These are phyloP conservation scores for Pemphredon lugubris DNA, from an alignment of 2,888 invertebrate species.

Conservation along the genomic window DNA sequence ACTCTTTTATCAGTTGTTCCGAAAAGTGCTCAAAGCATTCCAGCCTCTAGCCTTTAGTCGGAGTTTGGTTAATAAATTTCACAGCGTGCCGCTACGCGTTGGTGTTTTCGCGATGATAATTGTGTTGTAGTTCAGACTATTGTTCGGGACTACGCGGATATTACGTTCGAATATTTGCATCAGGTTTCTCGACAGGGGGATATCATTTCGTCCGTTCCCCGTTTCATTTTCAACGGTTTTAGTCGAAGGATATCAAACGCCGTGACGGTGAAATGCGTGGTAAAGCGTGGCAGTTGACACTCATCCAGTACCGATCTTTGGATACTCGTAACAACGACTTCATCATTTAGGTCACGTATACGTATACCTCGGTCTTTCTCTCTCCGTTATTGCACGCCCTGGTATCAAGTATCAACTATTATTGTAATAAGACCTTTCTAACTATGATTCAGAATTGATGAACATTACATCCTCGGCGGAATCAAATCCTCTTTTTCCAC, in stretches of 20 bases:
- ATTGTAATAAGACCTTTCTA: conserved; percentile 26
- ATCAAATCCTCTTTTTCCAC: background rate
- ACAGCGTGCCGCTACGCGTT: conserved; percentile 9
- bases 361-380: too few relatives aligned
- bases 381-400: conserved; percentile 31
- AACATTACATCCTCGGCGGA: background rate
- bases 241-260: too few relatives aligned
- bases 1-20: conserved; percentile 22
- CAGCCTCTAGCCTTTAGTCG: background rate
- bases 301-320: conserved; percentile 12
- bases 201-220: too few relatives aligned
- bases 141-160: too few relatives aligned
- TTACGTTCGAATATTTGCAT: too few relatives aligned
- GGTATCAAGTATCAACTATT: conserved; percentile 40
- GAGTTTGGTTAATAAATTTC: conserved; percentile 30
- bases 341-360: conserved; percentile 52
- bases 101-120: too few relatives aligned
- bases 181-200: too few relatives aligned
- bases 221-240: too few relatives aligned
- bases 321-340: conserved; percentile 26
- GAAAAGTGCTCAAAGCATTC: conserved; percentile 7
- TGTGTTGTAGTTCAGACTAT: too few relatives aligned
- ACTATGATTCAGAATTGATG: background rate
- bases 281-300: too few relatives aligned
- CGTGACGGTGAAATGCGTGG: too few relatives aligned